phyloP scores from a whole-genome alignment of 2,113 vertebrate genomes.

The Rhynchopsitta pachyrhyncha region DNA sequence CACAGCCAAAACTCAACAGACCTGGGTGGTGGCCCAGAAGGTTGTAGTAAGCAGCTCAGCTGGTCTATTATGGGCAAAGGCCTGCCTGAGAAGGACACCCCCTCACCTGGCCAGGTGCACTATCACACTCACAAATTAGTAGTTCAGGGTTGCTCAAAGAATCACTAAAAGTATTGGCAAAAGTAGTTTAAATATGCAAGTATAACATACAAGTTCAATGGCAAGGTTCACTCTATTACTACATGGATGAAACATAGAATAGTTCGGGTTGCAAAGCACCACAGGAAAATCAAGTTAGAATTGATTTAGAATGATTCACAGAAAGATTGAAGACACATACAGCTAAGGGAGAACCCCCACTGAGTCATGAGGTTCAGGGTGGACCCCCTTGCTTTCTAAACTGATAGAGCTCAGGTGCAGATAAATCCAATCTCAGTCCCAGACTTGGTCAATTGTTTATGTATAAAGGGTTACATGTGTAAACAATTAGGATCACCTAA shows the following conservation, averaged over 20 bases:
- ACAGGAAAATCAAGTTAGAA: neutral
- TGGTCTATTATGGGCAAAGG: neutral
- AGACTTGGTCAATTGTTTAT: neutral
- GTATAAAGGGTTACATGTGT: neutral
- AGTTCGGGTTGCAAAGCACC: neutral
- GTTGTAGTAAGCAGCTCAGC: neutral
- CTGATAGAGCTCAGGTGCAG: neutral
- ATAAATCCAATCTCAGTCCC: neutral
- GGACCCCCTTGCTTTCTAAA: neutral
- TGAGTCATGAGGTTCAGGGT: neutral
- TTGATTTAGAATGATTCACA: neutral
- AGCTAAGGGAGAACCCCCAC: neutral
- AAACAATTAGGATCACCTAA: neutral
- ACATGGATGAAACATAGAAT: neutral
- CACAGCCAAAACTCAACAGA: neutral
- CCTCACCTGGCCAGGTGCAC: neutral
- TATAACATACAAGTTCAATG: neutral
- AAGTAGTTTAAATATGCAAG: neutral
- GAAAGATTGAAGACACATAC: neutral
- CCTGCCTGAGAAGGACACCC: neutral
- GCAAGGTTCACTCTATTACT: neutral
- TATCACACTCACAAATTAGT: neutral
- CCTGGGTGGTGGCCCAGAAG: neutral
- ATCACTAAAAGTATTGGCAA: neutral
- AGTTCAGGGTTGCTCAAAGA: neutral